These are phyloP conservation scores for Boloria selene DNA, from an alignment of 2,888 invertebrate species.

Conservation along the genomic window DNA sequence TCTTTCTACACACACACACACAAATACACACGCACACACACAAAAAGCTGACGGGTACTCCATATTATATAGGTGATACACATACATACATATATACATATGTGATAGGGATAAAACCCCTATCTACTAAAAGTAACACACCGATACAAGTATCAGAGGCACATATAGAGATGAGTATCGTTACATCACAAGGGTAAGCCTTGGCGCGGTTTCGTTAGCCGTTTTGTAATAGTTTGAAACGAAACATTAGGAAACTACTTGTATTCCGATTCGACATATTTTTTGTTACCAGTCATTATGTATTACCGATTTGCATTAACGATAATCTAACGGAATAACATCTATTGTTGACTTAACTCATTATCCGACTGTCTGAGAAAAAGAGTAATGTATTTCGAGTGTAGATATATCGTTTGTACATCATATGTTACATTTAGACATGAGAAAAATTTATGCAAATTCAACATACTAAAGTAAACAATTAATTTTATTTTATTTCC, in stretches of 20 bases:
- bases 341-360: neutral
- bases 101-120: neutral
- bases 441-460: too few species aligned
- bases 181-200: conserved; percentile 38
- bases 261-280: conserved; percentile 26
- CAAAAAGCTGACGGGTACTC: too few species aligned
- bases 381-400: neutral
- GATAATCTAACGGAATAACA: neutral
- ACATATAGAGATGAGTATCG: conserved; percentile 22
- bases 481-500: too few species aligned
- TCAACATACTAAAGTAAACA: too few species aligned
- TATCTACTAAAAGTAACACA: neutral
- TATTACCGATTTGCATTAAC: conserved; percentile 1
- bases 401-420: too few species aligned
- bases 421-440: too few species aligned
- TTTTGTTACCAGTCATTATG: conserved; percentile 15
- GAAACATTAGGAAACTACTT: conserved; percentile 44
- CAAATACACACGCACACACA: too few species aligned
- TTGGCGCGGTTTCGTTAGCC: conserved; percentile 39
- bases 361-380: too few species aligned
- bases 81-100: neutral
- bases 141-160: neutral
- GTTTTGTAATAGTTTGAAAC: conserved; percentile 38
- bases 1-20: too few species aligned
- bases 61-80: neutral